Base-by-base conservation (phyloP, 1,140 invertebrate genomes). In the Heliconius nattereri region DNA sequence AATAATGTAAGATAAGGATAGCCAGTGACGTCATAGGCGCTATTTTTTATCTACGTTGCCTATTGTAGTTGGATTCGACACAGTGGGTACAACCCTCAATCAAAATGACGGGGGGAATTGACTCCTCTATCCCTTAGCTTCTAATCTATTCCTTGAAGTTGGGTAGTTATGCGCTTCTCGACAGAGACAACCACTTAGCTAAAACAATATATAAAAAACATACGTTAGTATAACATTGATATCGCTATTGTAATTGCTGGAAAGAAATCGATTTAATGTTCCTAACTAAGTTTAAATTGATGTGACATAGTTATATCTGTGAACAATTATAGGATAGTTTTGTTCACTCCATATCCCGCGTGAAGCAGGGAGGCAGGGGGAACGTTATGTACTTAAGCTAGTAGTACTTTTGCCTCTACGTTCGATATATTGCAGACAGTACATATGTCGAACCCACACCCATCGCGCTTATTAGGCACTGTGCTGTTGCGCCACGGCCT, bases 241-340 rank as follows among this genome's bases (percentile, higher is more conserved):
- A 66, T 66, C 26, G 60, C 29, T 66, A 66, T 66, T 26, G 60
- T 66, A 66, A 66, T 66, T 66, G 26, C 60, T 66, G 26, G 60
- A 11, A 16, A 66, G 60, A 66, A 13, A 66, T 66, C 60, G 26
- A 66, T 66, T 66, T 16, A 66, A 66, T 26, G 60, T 66, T 26
- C n/a, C 60, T 66, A 66, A 66, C 60, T 29, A 66, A 66, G 23
- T 66, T 66, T 66, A 66, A 66, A 66, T 66, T 66, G 60, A 26
- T 29, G 29, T 66, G 60, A 29, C 26, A 29, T 66, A 66, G 3
- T 23, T 29, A 66, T 57, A 57, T 57, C 2, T 3, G n/a, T 23
- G 9, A 57, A 23, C 7, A n/a, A 9, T 23, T 9, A n/a, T 7
- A 23, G 16, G 7, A 52, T 20, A 20, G 19, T 52, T 52, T 52